These are phyloP conservation scores for Vulpes lagopus DNA, from an alignment of 2,113 vertebrate species.

Conservation along the genomic window DNA sequence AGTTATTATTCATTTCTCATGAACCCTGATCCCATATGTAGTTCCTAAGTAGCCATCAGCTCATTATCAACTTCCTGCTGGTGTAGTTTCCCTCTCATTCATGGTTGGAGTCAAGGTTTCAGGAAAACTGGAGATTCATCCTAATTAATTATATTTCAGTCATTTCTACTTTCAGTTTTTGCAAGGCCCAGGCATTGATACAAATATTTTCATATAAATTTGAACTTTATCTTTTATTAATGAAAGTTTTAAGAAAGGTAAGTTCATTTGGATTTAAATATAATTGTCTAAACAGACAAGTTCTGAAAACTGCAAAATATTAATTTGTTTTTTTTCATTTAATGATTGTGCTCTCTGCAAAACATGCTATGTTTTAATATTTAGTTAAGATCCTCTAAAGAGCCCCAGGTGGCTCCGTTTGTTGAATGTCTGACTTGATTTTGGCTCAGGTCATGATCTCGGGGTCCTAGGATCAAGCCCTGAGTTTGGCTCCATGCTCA, in stretches of 20 bases:
- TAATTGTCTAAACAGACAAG: background rate
- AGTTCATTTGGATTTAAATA: background rate
- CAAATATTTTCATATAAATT: background rate
- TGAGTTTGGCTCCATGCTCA: background rate
- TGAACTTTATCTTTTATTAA: background rate
- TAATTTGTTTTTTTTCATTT: background rate
- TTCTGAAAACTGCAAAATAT: background rate
- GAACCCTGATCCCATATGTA: background rate
- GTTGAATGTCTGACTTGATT: background rate
- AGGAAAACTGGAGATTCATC: background rate
- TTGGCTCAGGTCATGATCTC: background rate
- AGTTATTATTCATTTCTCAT: background rate
- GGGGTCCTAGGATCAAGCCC: background rate
- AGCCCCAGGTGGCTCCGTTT: rapidly evolving
- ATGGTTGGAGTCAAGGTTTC: background rate
- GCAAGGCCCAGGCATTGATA: background rate
- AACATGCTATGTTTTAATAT: background rate
- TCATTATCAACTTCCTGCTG: background rate
- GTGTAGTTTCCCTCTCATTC: background rate
- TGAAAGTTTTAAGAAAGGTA: background rate
- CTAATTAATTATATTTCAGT: background rate
- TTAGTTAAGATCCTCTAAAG: background rate
- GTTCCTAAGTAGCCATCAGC: background rate
- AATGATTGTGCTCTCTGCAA: background rate
- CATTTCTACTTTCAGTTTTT: background rate